These are phyloP conservation scores for Drosophila quadrilineata DNA, from an alignment of 1,140 invertebrate species.

Conservation along the genomic window DNA sequence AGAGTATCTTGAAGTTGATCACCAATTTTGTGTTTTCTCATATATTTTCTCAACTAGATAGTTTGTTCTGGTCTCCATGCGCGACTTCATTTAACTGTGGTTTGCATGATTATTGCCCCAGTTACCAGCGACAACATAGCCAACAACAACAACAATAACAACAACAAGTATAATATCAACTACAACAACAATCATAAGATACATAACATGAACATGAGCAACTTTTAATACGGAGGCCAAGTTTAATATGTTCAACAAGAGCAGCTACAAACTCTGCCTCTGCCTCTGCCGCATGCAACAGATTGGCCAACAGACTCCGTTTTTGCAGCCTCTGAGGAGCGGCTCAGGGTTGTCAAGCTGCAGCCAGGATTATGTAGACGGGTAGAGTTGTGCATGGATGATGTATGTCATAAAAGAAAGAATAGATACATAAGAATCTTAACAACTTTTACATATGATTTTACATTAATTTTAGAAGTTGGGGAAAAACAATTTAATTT, in stretches of 20 bases:
- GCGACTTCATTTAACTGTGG: constrained; percentile 72
- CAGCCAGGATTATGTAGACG: no score
- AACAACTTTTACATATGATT: no score
- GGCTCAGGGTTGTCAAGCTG: no score
- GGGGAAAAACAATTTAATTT: no score
- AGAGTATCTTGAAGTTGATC: neutral
- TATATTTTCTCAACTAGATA: constrained; percentile 23
- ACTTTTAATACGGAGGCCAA: constrained; percentile 38
- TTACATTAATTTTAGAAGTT: no score
- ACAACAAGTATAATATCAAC: constrained; percentile 19
- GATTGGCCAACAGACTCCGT: constrained; percentile 6
- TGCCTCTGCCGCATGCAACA: no score
- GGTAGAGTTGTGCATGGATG: no score
- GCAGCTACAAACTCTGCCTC: constrained; percentile 11
- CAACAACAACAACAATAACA: constrained; percentile 24
- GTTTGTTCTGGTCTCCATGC: constrained; percentile 54
- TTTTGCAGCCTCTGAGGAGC: no score
- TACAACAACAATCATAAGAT: neutral
- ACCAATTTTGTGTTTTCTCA: neutral
- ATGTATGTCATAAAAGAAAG: no score
- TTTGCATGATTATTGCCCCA: constrained; percentile 76
- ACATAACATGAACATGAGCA: no score
- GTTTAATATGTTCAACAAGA: constrained; percentile 49
- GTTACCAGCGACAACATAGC: constrained; percentile 51
- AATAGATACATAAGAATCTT: no score